Evolutionary conservation across 2,113 vertebrate genomes (phyloP).

Genomic region (Chinchilla lanigera): DNA sequence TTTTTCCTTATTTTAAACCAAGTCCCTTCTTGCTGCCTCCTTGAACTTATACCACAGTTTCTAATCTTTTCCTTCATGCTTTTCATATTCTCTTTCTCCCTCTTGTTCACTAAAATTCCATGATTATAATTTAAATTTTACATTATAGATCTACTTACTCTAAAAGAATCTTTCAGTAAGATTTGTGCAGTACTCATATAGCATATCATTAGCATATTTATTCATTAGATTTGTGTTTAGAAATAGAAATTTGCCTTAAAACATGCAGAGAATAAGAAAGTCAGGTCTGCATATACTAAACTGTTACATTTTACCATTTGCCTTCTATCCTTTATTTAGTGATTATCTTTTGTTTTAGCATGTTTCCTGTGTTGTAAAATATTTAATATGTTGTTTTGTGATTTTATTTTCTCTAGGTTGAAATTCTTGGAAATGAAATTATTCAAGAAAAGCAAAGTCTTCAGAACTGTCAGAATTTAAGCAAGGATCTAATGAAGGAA

Average conservation of each 20-base stretch:
- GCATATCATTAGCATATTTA: not conserved
- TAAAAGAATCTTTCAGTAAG: conserved; percentile 23
- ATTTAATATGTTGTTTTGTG: conserved; percentile 65
- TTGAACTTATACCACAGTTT: not conserved
- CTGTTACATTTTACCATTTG: conserved; percentile 49
- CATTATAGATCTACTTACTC: not conserved
- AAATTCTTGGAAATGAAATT: conserved; percentile 92
- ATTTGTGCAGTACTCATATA: not conserved
- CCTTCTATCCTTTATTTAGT: conserved; percentile 37
- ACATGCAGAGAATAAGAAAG: not conserved
- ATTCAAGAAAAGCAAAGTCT: conserved; percentile 92
- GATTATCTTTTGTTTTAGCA: conserved; percentile 54
- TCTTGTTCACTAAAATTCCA: not conserved
- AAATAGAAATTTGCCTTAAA: conserved; percentile 28
- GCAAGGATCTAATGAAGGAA: conserved; percentile 97
- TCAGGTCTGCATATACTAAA: not conserved
- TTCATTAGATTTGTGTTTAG: conserved; percentile 50
- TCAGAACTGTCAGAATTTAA: conserved; percentile 92
- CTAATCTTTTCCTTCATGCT: not conserved
- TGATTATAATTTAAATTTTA: conserved; percentile 50
- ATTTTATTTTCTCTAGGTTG: conserved; percentile 87
- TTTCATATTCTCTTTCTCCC: not conserved
- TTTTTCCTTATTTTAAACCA: conserved; percentile 39
- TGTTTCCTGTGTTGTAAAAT: conserved; percentile 41
- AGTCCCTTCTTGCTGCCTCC: not conserved